Conservation (phyloP, 2,797 vertebrate genomes). For the Cyprinella venusta region DNA sequence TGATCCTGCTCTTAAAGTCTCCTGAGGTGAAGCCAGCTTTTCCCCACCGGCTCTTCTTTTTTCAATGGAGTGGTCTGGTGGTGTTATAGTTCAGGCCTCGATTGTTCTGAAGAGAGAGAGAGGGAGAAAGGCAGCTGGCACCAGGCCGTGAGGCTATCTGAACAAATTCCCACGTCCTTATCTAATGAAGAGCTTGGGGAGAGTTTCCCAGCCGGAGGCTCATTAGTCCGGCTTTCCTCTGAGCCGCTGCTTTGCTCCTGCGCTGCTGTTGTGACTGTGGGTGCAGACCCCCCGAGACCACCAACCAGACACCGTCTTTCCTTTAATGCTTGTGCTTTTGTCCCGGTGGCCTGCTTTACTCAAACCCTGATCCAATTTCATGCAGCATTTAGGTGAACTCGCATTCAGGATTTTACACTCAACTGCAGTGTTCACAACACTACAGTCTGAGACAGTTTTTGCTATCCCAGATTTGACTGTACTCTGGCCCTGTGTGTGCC, state of each 20-base stretch:
- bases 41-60: background rate
- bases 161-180: conserved; percentile 76
- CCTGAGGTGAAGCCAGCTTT: conserved; percentile 14
- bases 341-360: conserved; percentile 2
- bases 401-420: background rate
- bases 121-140: conserved; percentile 72
- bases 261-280: conserved; percentile 68
- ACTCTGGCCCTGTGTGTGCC: background rate
- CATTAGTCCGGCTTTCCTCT: conserved; percentile 71
- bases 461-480: too few relatives aligned
- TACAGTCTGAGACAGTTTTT: background rate
- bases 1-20: background rate
- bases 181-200: conserved; percentile 79
- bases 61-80: conserved; percentile 69
- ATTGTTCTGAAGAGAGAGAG: conserved; percentile 40
- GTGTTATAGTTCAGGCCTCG: conserved; percentile 65
- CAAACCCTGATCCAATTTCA: conserved; percentile 29
- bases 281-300: conserved; percentile 60
- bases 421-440: background rate
- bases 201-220: conserved; percentile 65
- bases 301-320: conserved; percentile 52
- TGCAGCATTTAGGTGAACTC: conserved; percentile 15
- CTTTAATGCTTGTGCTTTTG: conserved; percentile 47
- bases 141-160: conserved; percentile 71
- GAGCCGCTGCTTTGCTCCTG: conserved; percentile 53